phyloP scores from a whole-genome alignment of 53 echinoderm and acorn worm genomes.

The Stichopus horrens region DNA sequence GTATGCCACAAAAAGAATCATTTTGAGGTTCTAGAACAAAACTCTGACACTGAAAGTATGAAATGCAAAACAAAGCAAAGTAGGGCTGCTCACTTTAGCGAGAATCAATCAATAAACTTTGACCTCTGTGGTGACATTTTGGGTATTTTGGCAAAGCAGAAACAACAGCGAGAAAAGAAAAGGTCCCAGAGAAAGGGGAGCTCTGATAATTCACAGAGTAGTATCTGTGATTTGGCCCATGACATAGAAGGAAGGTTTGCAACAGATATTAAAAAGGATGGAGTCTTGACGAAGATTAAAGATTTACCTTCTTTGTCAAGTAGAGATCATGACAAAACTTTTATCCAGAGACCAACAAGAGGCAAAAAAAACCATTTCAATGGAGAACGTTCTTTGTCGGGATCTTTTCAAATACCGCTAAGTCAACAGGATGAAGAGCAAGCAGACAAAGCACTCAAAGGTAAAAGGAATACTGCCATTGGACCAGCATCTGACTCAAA shows the following conservation, averaged over 20 bases:
- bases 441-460: background rate
- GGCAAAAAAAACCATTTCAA: background rate
- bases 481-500: no score
- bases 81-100: background rate
- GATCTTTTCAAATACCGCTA: background rate
- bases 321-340: background rate
- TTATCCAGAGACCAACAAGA: background rate
- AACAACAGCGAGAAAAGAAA: slow-evolving; percentile 40
- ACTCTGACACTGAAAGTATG: slow-evolving; percentile 27
- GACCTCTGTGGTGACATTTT: slow-evolving; percentile 59
- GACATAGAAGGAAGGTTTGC: background rate
- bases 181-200: slow-evolving; percentile 34
- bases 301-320: background rate
- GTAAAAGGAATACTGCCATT: no score
- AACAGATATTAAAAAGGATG: background rate
- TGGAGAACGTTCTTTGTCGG: background rate
- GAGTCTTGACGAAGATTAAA: background rate
- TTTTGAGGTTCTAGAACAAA: background rate
- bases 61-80: background rate
- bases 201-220: background rate
- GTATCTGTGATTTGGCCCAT: background rate
- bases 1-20: background rate
- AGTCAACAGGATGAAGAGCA: background rate
- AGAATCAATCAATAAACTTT: slow-evolving; percentile 17
- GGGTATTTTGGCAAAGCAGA: slow-evolving; percentile 56